Conservation (phyloP, 53 echinoderm and acorn worm species). For the Holothuria scabra region DNA sequence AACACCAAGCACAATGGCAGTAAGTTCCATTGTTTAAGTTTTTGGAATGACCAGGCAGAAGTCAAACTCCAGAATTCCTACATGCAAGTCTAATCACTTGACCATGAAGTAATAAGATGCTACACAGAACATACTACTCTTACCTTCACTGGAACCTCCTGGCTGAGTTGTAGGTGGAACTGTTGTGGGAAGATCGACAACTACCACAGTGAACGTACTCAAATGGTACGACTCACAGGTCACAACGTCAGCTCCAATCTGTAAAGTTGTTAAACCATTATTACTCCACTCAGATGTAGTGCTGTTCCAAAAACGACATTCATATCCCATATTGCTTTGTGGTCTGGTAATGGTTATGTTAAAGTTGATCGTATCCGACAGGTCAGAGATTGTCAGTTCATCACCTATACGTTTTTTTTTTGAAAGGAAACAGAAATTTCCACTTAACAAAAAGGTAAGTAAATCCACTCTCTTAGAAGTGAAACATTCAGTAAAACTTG, state of each 20-base stretch:
- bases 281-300: conserved; percentile 55
- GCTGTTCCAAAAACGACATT: conserved; percentile 72
- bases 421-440: background rate
- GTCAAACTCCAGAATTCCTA: too few species aligned
- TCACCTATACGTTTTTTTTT: conserved; percentile 27
- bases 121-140: background rate
- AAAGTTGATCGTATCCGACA: conserved; percentile 62
- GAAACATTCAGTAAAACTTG: too few species aligned
- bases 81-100: too few species aligned
- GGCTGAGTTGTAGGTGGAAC: background rate
- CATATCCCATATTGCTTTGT: conserved; percentile 55
- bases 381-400: conserved; percentile 37
- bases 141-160: background rate
- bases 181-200: conserved; percentile 42
- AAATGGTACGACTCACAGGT: conserved; percentile 72
- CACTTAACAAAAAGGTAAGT: too few species aligned
- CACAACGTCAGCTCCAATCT: conserved; percentile 27
- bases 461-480: too few species aligned
- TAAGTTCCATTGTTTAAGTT: too few species aligned
- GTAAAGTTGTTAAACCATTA: conserved; percentile 63
- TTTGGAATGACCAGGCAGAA: too few species aligned
- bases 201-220: conserved; percentile 61
- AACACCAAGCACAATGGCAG: too few species aligned
- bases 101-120: too few species aligned
- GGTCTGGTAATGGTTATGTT: conserved; percentile 65